phyloP scores from a whole-genome alignment of 2,888 invertebrate genomes.

The Microplitis manilae region DNA sequence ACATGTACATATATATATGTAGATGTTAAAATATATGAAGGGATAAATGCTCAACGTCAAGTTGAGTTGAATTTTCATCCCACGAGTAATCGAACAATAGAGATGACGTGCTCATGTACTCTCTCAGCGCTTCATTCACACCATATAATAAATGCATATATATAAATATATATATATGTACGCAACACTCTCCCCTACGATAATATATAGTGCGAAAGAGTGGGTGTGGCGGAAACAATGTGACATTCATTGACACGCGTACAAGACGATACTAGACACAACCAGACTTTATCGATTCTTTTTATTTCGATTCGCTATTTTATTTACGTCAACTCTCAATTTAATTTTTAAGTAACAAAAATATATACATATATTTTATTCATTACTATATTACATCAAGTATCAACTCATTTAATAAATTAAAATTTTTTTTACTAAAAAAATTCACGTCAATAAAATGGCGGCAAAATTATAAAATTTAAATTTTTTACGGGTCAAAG shows the following conservation, averaged over 20 bases:
- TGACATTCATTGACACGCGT: constrained; percentile 55
- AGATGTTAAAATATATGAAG: not conserved
- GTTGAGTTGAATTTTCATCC: not conserved
- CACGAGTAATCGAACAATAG: constrained; percentile 23
- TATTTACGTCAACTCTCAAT: not conserved
- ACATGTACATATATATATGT: too few species aligned
- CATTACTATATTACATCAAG: too few species aligned
- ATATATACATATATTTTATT: too few species aligned
- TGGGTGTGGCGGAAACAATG: constrained; percentile 59
- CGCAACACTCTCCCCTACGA: constrained; percentile 8
- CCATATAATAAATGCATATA: not conserved
- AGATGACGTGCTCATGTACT: constrained; percentile 7
- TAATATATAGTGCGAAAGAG: constrained; percentile 34
- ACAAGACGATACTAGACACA: constrained; percentile 42
- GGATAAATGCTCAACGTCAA: not conserved
- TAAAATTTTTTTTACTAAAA: too few species aligned
- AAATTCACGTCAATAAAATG: too few species aligned
- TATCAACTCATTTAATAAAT: too few species aligned
- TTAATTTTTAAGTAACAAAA: too few species aligned
- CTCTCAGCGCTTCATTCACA: not conserved
- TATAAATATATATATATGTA: constrained; percentile 23
- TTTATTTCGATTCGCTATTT: constrained; percentile 25
- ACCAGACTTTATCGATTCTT: constrained; percentile 31
- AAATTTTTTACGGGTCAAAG: too few species aligned
- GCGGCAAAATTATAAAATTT: too few species aligned